Evolutionary conservation across 2,888 invertebrate genomes (phyloP), one percentile per base, ranked within the genome.

Genomic region (Drosophila monieri): DNA sequence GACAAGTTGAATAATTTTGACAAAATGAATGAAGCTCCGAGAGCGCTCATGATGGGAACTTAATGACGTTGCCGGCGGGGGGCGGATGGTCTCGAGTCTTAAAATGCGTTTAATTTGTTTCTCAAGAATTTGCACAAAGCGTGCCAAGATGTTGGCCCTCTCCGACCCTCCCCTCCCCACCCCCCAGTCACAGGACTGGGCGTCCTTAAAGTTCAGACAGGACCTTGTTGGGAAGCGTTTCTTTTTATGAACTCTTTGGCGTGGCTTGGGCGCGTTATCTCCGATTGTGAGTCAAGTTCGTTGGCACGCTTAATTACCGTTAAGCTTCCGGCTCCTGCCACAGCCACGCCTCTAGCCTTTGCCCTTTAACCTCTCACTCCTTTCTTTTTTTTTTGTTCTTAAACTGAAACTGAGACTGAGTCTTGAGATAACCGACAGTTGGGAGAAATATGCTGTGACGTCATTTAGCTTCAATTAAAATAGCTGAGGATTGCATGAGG

Each of bases 391-490:
- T 14, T 4, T n/a, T 35, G 2, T 21, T 21, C 21, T 21, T 21
- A 21, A 21, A 21, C 21, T 23, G 4, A 23, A 4, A 23, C 21
- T 23, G 21, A 23, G 21, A 23, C 21, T 23, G 21, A n/a, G 35
- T 14, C 35, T 35, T n/a, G n/a, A 35, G 57, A 51, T 58, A 62
- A 64, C 62, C 62, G 65, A 51, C 51, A 64, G 53, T 54, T 48
- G 48, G 32, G 48, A 60, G 53, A 35, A 35, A 68, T 61, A 60
- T 69, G 68, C 68, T 74, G 57, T 76, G 74, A 85, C 78, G 88
- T 85, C 85, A 86, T 86, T 88, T 78, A 60, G 78, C 85, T 76
- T 78, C 86, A 88, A 85, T 86, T 86, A 81, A 88, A 87, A 88
- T 83, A 85, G 88, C 86, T 83, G 73, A 76, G 89, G 80, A 69